phyloP scores from a whole-genome alignment of 2,797 vertebrate genomes.

The Cossypha caffra region DNA sequence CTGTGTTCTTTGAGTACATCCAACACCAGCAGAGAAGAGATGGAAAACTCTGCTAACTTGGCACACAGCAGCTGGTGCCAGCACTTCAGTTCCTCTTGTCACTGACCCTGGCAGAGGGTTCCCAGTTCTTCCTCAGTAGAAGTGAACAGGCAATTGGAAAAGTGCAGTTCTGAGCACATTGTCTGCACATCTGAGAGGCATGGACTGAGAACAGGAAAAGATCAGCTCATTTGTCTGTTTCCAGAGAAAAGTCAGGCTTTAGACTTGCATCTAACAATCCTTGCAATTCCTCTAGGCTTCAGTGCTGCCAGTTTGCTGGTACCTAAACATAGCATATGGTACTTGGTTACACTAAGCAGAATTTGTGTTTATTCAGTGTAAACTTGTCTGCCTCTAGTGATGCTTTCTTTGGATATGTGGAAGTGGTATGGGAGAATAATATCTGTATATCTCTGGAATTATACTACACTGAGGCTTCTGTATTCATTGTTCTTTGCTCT shows the following conservation, averaged over 20 bases:
- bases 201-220: neutral
- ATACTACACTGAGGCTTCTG: neutral
- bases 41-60: neutral
- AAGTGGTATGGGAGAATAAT: neutral
- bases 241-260: neutral
- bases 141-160: neutral
- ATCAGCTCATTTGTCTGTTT: neutral
- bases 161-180: neutral
- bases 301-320: neutral
- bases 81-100: neutral
- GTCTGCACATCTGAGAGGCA: neutral
- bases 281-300: neutral
- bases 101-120: neutral
- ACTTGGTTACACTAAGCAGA: neutral
- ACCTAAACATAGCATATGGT: accelerated
- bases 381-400: accelerated
- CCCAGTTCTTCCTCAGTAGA: neutral
- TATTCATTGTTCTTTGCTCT: neutral
- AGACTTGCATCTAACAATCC: neutral
- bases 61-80: neutral
- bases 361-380: neutral
- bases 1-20: neutral
- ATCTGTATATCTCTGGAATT: neutral
- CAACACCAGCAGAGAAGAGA: neutral
- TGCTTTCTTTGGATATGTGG: neutral